Percentiles rank a stretch among this genome's conserved stretches.
These are phyloP conservation scores for Manis crassicaudata DNA, from an alignment of 2,797 vertebrate species.

Conservation along the genomic window DNA sequence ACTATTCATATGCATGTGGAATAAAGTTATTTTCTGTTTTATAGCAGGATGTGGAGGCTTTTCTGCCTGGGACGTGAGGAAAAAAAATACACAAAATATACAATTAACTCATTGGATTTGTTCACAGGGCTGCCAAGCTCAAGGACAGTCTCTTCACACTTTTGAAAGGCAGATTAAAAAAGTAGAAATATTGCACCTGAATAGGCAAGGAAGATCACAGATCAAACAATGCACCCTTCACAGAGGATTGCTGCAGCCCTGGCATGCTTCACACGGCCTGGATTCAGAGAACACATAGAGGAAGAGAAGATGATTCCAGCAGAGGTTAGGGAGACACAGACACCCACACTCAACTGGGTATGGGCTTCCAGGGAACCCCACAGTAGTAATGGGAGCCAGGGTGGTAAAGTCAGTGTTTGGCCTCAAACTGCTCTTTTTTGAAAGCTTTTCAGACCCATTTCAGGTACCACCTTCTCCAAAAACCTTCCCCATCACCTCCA, in stretches of 20 bases:
- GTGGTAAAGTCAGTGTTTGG: background rate
- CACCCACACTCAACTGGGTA: background rate
- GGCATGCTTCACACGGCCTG: background rate
- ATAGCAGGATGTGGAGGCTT: background rate
- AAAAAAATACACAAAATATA: background rate
- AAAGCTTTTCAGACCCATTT: background rate
- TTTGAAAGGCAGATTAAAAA: background rate
- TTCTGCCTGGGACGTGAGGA: background rate
- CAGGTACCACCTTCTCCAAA: background rate
- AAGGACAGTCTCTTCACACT: background rate
- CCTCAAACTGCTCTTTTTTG: accelerated
- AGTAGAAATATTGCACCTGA: background rate
- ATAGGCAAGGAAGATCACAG: background rate
- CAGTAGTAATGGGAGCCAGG: accelerated
- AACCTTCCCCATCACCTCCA: background rate
- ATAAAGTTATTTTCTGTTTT: background rate
- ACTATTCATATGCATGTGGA: background rate
- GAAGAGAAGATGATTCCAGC: background rate
- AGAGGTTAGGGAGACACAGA: accelerated
- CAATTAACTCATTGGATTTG: background rate
- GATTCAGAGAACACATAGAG: background rate
- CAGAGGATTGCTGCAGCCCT: accelerated
- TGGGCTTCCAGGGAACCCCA: background rate
- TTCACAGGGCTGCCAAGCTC: background rate
- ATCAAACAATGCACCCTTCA: no score